Conservation (phyloP, 2,888 invertebrate species). For the Ceraclea dissimilis region DNA sequence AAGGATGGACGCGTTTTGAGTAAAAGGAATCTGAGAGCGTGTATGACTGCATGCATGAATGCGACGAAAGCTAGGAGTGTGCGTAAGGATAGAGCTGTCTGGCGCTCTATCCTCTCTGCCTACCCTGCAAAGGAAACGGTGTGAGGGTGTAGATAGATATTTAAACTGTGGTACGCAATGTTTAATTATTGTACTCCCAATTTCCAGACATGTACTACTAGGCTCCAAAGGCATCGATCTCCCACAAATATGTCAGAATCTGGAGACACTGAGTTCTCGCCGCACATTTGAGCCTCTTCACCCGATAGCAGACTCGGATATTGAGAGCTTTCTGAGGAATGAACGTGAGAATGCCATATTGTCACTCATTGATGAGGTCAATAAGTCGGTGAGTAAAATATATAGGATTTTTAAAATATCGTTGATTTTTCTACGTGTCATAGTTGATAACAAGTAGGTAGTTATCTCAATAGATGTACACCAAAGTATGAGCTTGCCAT, state of each 20-base stretch:
- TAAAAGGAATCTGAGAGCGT: too few species aligned
- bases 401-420: background rate
- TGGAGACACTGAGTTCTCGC: constrained; percentile 80
- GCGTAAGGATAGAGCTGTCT: too few species aligned
- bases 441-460: background rate
- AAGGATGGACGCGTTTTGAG: too few species aligned
- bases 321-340: constrained; percentile 83
- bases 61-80: too few species aligned
- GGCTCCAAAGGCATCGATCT: constrained; percentile 90
- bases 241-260: constrained; percentile 85
- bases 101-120: too few species aligned
- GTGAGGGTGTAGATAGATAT: too few species aligned
- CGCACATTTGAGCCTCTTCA: constrained; percentile 84
- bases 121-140: too few species aligned
- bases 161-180: too few species aligned
- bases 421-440: background rate
- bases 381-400: constrained; percentile 70
- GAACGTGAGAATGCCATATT: constrained; percentile 91
- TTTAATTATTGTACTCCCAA: too few species aligned
- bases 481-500: background rate
- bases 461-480: background rate
- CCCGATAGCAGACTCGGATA: constrained; percentile 85
- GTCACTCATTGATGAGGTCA: constrained; percentile 83
- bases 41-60: too few species aligned
- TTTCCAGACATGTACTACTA: constrained; percentile 70